Evolutionary conservation across 2,113 vertebrate species (phyloP).

Genomic region (Romanogobio albipinnatus): DNA sequence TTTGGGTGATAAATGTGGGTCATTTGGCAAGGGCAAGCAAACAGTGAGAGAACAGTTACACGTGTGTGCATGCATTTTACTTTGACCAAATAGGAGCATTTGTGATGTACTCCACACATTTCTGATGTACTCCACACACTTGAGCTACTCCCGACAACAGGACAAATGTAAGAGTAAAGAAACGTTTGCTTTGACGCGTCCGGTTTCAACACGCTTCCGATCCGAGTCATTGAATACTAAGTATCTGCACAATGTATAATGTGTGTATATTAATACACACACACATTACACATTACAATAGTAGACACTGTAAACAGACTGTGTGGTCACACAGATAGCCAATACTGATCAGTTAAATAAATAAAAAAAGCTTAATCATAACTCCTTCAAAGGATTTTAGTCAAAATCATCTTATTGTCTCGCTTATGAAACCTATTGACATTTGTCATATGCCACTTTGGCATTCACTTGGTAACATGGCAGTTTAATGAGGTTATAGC

Average conservation of each 20-base stretch:
- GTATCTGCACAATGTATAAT: no score
- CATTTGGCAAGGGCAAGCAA: constrained; percentile 27
- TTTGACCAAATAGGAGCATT: not conserved
- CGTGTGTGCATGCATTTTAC: not conserved
- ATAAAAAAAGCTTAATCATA: no score
- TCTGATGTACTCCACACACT: not conserved
- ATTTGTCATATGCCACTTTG: constrained; percentile 21
- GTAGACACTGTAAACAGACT: no score
- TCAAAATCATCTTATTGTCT: constrained; percentile 8
- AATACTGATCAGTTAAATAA: no score
- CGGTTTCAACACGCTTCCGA: not conserved
- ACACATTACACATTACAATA: no score
- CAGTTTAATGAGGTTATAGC: constrained; percentile 33
- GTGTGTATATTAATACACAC: no score
- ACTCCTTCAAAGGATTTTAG: not conserved
- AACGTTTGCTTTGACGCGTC: not conserved
- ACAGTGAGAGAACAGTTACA: constrained; percentile 5
- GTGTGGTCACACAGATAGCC: no score
- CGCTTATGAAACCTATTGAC: constrained; percentile 1
- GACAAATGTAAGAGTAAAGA: not conserved
- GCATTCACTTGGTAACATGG: constrained; percentile 32
- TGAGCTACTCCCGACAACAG: not conserved
- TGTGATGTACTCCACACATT: not conserved
- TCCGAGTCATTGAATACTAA: no score
- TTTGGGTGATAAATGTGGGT: constrained; percentile 51